Percentiles rank a stretch among this genome's conserved stretches.
Evolutionary conservation across 2,113 vertebrate species (phyloP).

Genomic region (Terrapene triunguis): DNA sequence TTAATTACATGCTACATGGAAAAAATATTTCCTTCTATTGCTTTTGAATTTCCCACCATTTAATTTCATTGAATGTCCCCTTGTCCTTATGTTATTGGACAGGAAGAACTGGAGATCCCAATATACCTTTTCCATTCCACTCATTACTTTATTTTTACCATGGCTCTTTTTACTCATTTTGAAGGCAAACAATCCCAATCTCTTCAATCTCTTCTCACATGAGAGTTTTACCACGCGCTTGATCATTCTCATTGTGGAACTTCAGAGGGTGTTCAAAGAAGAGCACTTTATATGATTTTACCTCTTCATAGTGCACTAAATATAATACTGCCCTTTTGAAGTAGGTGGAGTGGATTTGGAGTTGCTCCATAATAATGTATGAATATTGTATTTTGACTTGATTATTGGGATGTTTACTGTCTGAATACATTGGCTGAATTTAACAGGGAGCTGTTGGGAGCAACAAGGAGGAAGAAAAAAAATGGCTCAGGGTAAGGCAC

Average conservation of each 20-base stretch:
- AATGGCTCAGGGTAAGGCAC: not conserved
- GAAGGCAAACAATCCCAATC: not conserved
- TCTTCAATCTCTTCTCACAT: not conserved
- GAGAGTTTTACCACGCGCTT: not conserved
- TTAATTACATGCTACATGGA: not conserved
- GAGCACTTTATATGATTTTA: not conserved
- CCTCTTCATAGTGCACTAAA: not conserved
- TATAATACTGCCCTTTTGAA: not conserved
- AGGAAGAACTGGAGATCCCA: not conserved
- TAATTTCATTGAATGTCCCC: not conserved
- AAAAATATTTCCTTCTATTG: not conserved
- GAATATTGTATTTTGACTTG: accelerated
- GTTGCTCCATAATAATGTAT: not conserved
- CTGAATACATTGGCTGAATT: not conserved
- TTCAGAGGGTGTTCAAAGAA: no score
- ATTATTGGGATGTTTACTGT: not conserved
- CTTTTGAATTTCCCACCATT: not conserved
- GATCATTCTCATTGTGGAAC: no score
- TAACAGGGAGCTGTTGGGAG: not conserved
- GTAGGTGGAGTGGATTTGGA: not conserved
- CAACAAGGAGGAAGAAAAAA: not conserved
- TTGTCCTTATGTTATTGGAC: not conserved
- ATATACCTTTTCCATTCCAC: not conserved
- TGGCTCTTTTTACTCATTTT: not conserved
- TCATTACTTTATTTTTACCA: not conserved